Evolutionary conservation across 2,888 invertebrate species (phyloP).

Genomic region (Caenorhabditis sp.): DNA sequence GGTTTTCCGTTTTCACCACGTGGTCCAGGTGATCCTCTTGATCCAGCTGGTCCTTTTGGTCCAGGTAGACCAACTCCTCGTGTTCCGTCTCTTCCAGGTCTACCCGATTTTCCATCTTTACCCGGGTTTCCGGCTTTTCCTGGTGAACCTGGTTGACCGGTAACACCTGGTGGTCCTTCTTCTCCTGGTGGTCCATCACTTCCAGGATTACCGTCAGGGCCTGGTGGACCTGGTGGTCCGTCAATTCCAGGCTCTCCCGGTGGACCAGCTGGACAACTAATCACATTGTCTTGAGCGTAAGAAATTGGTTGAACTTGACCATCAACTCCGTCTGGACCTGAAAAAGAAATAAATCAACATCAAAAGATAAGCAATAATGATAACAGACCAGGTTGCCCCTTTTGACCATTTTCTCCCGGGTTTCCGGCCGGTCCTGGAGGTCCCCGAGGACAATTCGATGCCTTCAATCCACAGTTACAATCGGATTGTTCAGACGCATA

Average conservation of each 20-base stretch:
- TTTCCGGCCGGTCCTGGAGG: constrained; percentile 37
- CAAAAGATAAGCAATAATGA: too few species aligned
- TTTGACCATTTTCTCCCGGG: constrained; percentile 23
- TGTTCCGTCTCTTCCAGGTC: constrained; percentile 37
- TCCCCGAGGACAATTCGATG: constrained; percentile 31
- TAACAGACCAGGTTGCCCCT: constrained; percentile 10
- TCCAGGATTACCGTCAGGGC: constrained; percentile 32
- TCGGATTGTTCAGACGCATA: background rate
- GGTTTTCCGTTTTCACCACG: constrained; percentile 28
- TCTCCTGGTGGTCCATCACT: constrained; percentile 39
- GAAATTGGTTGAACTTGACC: background rate
- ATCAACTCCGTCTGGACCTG: constrained; percentile 19
- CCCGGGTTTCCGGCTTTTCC: constrained; percentile 36
- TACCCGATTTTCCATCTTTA: constrained; percentile 39
- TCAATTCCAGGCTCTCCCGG: constrained; percentile 34
- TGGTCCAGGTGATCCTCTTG: constrained; percentile 30
- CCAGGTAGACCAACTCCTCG: constrained; percentile 28
- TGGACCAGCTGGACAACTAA: constrained; percentile 31
- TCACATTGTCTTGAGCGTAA: background rate
- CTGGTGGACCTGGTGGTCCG: constrained; percentile 27
- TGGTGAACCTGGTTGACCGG: constrained; percentile 31
- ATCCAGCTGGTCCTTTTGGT: constrained; percentile 26
- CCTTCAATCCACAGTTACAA: constrained; percentile 33
- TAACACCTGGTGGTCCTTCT: constrained; percentile 35
- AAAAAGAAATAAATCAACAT: background rate